Base-by-base conservation (phyloP, 2,113 vertebrate genomes). In the Ophthalmolycus amberensis region DNA sequence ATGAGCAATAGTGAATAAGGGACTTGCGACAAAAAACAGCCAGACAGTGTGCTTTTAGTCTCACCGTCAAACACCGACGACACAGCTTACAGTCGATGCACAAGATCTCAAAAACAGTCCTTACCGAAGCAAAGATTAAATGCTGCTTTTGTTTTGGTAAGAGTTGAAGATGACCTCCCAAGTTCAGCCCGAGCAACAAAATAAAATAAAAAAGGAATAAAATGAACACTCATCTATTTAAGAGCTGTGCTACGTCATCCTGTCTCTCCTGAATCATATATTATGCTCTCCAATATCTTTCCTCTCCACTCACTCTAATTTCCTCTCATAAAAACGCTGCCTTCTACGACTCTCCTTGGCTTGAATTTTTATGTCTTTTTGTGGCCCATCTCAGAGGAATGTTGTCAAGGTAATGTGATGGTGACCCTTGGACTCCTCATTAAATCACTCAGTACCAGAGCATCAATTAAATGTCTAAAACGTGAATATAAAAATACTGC, bases 341-440 rank as follows among this genome's bases (percentile, higher is more conserved):
- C 75, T 77, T 83, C 67, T 52, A 73, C 66, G 20, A 83, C 77
- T 86, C 79, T 72, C 77, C 84, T 85, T 86, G 80, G 80, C 71
- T 84, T 79, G 65, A 78, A 79, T 79, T 86, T 90, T 86, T 84
- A 88, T 78, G 42, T 82, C 63, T 87, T 88, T 89, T 74, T 76
- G 29, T 64, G 69, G 81, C 56, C 77, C 60, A 79, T 91, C 89
- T 89, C 83, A 63, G 82, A 85, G 75, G 79, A 87, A 79, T 83
- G 73, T 79, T 85, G 79, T 81, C 85, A 87, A 85, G 86, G 84
- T 86, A 89, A 91, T 85, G 83, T 89, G 72, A 85, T 75, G 83
- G 75, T 84, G 88, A 91, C 80, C 88, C 85, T 71, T 86, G 67
- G 42, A 74, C 67, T 80, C 68, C 81, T 85, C 85, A 83, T 88